Evolutionary conservation across 2,888 invertebrate species (phyloP), one percentile per base, ranked within the genome.

Genomic region (Eumerus sabulonum): DNA sequence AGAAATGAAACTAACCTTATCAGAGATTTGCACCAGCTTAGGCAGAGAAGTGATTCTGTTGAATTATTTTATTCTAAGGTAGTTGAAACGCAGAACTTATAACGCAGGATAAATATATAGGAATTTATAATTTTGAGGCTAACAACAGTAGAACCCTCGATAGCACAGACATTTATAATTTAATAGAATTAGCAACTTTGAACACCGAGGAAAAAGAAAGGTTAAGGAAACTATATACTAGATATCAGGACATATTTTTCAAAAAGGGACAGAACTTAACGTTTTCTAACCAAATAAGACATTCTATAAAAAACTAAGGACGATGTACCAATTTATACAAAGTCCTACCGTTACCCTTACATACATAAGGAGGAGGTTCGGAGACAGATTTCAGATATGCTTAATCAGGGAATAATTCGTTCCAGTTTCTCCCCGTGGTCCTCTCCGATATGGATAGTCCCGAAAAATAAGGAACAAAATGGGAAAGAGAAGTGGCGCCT

Each of bases 361-460:
- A 40, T 83, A 7, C 83, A 84, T 48, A 83, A 82, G 76, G 19
- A 66, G 17, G 83, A 84, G 81, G 82, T 84, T 2, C 14, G 77
- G 9, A 18, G 9, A 16, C 47, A 27, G 12, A 14, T n/a, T 84
- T 84, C 73, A 19, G 13, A 54, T 17, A 11, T 54, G 19, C 54
- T 54, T n/a, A 19, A 40, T 11, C 38, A 64, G 19, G 53, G 45
- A 4, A 47, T 64, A 1, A 64, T 64, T 19, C 53, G 64, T 11
- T 53, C 36, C 7, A 56, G 54, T 13, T 56, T 45, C 18, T 66
- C 48, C 14, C 54, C 54, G 9, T 64, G 54, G 63, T 53, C 53
- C 16, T 44, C 16, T 44, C 54, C 54, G 9, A 48, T 66, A 27
- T 48, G 56, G 42, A 63, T 63, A 2, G 44, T 53, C n/a, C 44